Base-by-base conservation (phyloP, 2,888 invertebrate species). In the Carpatolechia fugitivella region DNA sequence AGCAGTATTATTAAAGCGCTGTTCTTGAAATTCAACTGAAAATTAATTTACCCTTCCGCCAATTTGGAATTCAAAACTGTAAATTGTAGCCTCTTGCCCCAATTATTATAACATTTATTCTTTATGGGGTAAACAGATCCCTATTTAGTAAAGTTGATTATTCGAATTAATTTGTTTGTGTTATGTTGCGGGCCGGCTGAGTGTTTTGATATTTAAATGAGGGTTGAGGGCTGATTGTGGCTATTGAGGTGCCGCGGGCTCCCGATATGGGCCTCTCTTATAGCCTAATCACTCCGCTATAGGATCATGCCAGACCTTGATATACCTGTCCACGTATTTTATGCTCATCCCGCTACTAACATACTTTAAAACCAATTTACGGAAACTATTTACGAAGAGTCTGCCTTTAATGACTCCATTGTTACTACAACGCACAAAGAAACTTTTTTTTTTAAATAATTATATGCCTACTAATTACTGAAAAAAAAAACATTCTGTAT, bases 131-230 rank as follows among this genome's bases (percentile, higher is more conserved):
- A 88, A 87, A 88, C 85, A 85, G 85, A 85, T 78, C 85, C 82
- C 79, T 86, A 83, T 89, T 88, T 88, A 88, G 87, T 87, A 84
- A 82, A 86, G 88, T 86, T 81, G 80, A 89, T 89, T 89, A 88
- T 86, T 80, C 69, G 88, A 88, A 90, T 90, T 88, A 90, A 90
- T 90, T 90, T 90, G 89, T 90, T 89, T 89, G 80, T 84, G 86
- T 86, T 86, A 84, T 85, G 84, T 86, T 85, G 80, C 66, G 81
- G 79, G 75, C 72, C 74, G 65, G 64, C 66, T 70, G 72, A 72
- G 61, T 88, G 88, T 88, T 89, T 89, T 88, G 78, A 85, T 89
- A 90, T 89, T 87, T 81, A 87, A 89, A 90, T 90, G 75, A 88
- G 85, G 88, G 85, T 85, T 69, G 57, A 74, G 72, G 81, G 75